These are phyloP conservation scores for Machaerirhynchus nigripectus DNA, from an alignment of 2,113 vertebrate genomes.

Conservation along the genomic window DNA sequence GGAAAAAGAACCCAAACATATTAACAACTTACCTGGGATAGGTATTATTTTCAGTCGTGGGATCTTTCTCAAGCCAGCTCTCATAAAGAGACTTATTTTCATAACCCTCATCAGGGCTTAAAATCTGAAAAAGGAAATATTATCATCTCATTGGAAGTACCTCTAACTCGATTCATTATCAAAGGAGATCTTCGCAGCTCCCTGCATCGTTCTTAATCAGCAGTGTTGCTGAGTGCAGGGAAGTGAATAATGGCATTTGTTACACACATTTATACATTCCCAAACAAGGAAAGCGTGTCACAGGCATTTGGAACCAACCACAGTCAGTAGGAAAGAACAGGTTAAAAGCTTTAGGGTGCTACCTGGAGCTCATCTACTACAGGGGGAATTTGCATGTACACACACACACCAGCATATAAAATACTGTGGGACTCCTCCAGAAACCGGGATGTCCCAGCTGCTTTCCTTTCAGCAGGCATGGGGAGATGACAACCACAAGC, in stretches of 20 bases:
- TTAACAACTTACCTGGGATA: conserved; percentile 79
- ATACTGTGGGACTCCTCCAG: background rate
- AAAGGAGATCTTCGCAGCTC: background rate
- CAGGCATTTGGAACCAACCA: background rate
- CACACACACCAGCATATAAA: background rate
- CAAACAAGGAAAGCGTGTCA: background rate
- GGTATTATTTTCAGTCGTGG: conserved; percentile 76
- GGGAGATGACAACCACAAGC: background rate
- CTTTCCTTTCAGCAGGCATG: background rate
- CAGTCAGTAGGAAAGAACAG: background rate
- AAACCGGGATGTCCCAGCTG: background rate
- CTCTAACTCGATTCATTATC: background rate
- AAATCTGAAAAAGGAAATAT: conserved; percentile 73
- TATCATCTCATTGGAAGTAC: background rate
- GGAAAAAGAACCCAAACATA: background rate
- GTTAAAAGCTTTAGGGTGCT: background rate
- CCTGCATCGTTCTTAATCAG: background rate
- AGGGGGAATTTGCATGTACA: background rate
- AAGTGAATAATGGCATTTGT: background rate
- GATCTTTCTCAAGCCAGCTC: conserved; percentile 93
- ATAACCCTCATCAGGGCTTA: conserved; percentile 89
- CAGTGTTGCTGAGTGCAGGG: background rate
- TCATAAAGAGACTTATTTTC: conserved; percentile 85
- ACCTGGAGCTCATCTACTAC: background rate
- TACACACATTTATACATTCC: background rate